phyloP scores from a whole-genome alignment of 2,113 vertebrate species.

The Psittacus erithacus region DNA sequence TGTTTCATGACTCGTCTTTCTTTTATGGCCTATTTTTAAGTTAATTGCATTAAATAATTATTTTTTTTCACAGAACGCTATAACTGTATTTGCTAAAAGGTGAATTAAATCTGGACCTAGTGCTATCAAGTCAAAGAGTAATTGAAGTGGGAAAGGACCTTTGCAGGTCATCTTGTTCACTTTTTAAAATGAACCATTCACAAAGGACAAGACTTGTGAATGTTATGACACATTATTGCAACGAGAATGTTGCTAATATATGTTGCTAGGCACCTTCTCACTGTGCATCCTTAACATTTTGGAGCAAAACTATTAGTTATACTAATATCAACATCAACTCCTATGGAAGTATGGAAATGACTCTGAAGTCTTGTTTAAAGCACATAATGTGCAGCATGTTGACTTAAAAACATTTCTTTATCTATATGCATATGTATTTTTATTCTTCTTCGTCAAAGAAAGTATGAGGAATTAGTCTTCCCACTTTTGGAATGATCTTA shows the following conservation, averaged over 20 bases:
- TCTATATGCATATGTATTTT: background rate
- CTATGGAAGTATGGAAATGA: background rate
- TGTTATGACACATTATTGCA: background rate
- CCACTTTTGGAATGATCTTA: background rate
- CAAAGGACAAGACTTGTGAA: background rate
- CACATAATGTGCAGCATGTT: background rate
- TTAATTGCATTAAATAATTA: background rate
- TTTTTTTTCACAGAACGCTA: background rate
- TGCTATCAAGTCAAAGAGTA: background rate
- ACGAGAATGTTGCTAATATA: background rate
- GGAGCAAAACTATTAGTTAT: background rate
- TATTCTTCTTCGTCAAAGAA: background rate
- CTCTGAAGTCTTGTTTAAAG: background rate
- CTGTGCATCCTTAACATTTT: background rate
- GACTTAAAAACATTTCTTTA: background rate
- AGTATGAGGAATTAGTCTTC: background rate
- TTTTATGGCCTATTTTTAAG: background rate
- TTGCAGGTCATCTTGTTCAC: background rate
- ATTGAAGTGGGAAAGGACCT: background rate
- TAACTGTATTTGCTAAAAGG: background rate
- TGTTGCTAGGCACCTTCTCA: background rate
- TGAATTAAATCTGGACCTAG: background rate
- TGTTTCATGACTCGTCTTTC: background rate
- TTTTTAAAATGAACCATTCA: background rate
- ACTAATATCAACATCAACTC: background rate